Base-by-base conservation (phyloP, 2,888 invertebrate genomes). In the Phrixothrix hirtus region DNA sequence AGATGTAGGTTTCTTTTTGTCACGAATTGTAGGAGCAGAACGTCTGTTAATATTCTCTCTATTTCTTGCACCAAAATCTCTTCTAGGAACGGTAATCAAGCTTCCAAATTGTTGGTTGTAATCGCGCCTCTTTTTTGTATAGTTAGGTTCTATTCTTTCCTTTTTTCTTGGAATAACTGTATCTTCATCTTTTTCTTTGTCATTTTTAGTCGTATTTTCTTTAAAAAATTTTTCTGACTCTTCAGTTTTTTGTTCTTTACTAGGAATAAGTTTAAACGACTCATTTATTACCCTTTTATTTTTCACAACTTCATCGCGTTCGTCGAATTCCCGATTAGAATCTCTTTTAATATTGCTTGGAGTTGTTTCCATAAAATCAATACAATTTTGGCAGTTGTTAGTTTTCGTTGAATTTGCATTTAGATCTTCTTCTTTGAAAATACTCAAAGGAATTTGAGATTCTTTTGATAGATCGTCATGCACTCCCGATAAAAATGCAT, bases 401-500 rank as follows among this genome's bases (percentile, higher is more conserved):
- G 36, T 27, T 3, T 49, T 32, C 13, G 37, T 32, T 1, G 46
- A 51, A 49, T 53, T 53, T 4, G 44, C 46, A 30, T 48, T 55
- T 9, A 55, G 34, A 29, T 50, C 65, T 2, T 57, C 47, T 10
- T 59, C 57, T 55, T 52, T 57, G 12, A 48, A 47, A 26, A 53
- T 37, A 14, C 34, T 34, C 30, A 25, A 21, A 1, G 37, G 26
- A 7, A 36, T 31, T 35, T 43, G 32, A 15, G 37, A 32, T 12
- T 59, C 42, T 9, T 61, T 53, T 48, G 59, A 54, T 44, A 83
- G 77, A 68, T 79, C 79, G 58, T 83, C 84, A 61, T 81, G 80
- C 13, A 79, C 81, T 57, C 79, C 80, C 2, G 83, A 83, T 38
- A 84, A 70, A 64, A 81, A 79, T 1, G 84, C 83, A 62, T 84